Evolutionary conservation across 2,797 vertebrate genomes (phyloP).

Genomic region (Leptodactylus fallax): DNA sequence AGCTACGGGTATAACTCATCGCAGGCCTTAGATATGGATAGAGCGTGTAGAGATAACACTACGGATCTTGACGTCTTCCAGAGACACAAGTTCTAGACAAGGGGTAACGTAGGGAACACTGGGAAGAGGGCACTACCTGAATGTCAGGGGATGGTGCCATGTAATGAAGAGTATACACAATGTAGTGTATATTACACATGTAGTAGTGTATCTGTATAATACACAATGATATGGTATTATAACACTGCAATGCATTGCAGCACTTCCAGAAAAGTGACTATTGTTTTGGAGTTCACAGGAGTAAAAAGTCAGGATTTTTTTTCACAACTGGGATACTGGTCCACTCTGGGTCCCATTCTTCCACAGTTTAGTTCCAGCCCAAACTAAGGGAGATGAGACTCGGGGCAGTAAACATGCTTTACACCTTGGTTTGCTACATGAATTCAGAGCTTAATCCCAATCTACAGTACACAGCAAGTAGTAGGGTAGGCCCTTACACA

Average conservation of each 20-base stretch:
- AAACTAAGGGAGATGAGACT: slow-evolving; percentile 13
- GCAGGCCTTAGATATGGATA: neutral
- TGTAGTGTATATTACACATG: slow-evolving; percentile 35
- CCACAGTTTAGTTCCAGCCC: slow-evolving; percentile 48
- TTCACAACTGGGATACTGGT: slow-evolving; percentile 44
- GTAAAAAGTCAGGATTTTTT: slow-evolving; percentile 32
- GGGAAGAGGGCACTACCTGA: neutral
- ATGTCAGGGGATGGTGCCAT: slow-evolving; percentile 11
- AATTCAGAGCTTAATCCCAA: slow-evolving; percentile 7
- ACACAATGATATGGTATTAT: slow-evolving; percentile 46
- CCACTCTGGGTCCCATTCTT: slow-evolving; percentile 15
- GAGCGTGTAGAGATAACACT: neutral
- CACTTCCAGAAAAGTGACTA: slow-evolving; percentile 3
- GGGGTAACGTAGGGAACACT: neutral
- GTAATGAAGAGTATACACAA: slow-evolving; percentile 37
- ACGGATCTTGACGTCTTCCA: slow-evolving; percentile 23
- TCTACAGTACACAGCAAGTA: slow-evolving; percentile 31
- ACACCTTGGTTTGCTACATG: slow-evolving; percentile 59
- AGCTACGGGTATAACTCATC: neutral
- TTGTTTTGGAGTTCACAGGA: slow-evolving; percentile 33
- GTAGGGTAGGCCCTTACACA: slow-evolving; percentile 44
- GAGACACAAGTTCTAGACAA: neutral
- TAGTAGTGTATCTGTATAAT: slow-evolving; percentile 46
- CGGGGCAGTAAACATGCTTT: slow-evolving; percentile 32
- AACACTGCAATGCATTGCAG: slow-evolving; percentile 53